Conservation (phyloP, 2,113 vertebrate species). For the Periophthalmodon schlosseri region DNA sequence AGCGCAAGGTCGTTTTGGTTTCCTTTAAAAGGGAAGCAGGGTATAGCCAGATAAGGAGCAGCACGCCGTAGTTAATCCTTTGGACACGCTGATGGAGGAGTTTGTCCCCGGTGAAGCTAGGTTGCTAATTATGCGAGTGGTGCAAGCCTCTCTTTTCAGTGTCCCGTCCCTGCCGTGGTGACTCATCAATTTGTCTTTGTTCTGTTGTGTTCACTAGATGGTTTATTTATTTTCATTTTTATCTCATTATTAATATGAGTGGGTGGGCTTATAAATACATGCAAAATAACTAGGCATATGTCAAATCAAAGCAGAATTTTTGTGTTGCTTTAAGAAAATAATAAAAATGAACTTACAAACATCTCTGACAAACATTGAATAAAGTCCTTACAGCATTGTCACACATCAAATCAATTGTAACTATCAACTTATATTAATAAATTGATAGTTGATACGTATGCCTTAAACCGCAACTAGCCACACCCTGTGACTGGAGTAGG, state of each 20-base stretch:
- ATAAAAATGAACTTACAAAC: background rate
- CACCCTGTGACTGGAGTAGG: background rate
- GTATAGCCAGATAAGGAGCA: constrained; percentile 67
- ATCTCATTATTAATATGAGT: background rate
- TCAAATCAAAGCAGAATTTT: background rate
- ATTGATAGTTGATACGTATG: background rate
- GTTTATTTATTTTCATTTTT: constrained; percentile 15
- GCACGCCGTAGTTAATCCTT: constrained; percentile 74
- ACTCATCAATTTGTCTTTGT: constrained; percentile 58
- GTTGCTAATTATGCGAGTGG: constrained; percentile 67
- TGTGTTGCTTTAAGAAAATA: background rate
- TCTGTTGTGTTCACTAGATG: background rate
- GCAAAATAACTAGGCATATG: background rate
- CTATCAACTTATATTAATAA: too few species aligned
- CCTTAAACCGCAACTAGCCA: background rate
- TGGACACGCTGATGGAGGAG: constrained; percentile 76
- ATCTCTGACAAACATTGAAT: too few species aligned
- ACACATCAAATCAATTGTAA: too few species aligned
- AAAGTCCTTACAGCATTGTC: too few species aligned
- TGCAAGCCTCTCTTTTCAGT: constrained; percentile 44
- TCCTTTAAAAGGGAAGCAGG: constrained; percentile 65
- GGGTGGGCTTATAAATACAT: background rate
- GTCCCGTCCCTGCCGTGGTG: constrained; percentile 37
- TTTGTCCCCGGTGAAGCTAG: constrained; percentile 67
- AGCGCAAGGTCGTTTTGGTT: constrained; percentile 75